These are phyloP conservation scores for Anolis apletophallus DNA, from an alignment of 2,797 vertebrate species.

Conservation along the genomic window DNA sequence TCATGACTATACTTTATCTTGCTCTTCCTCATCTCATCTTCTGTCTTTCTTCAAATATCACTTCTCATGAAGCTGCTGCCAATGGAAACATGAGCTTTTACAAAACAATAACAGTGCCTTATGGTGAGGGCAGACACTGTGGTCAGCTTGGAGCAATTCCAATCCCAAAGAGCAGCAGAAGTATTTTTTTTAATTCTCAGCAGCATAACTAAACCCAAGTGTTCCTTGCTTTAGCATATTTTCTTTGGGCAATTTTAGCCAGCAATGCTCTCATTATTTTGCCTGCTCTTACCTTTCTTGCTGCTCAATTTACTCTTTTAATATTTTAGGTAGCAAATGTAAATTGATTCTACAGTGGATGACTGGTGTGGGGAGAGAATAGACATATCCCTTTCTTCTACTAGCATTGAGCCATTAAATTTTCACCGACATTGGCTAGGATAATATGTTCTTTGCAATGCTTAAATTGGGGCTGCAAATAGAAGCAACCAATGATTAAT, in stretches of 20 bases:
- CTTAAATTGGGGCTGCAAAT: slow-evolving; percentile 55
- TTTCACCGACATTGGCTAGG: slow-evolving; percentile 72
- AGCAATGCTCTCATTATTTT: slow-evolving; percentile 60
- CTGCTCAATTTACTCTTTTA: slow-evolving; percentile 70
- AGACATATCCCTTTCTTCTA: slow-evolving; percentile 55
- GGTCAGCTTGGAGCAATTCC: slow-evolving; percentile 29
- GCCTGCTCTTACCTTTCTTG: slow-evolving; percentile 68
- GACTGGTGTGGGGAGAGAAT: background rate
- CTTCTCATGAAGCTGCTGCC: background rate
- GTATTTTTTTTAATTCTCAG: slow-evolving; percentile 63
- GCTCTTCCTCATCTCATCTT: background rate
- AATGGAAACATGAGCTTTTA: background rate
- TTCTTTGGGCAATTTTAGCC: slow-evolving; percentile 66
- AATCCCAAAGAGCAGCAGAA: slow-evolving; percentile 51
- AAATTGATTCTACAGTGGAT: slow-evolving; percentile 65
- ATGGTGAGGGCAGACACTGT: too few species aligned
- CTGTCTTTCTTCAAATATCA: background rate
- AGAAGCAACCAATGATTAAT: slow-evolving; percentile 50
- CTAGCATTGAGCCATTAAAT: slow-evolving; percentile 68
- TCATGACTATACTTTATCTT: background rate
- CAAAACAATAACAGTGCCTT: background rate
- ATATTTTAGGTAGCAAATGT: slow-evolving; percentile 72
- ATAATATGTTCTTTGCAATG: slow-evolving; percentile 63
- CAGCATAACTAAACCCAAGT: background rate
- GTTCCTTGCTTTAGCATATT: slow-evolving; percentile 58